These are phyloP conservation scores for Caranx ignobilis DNA, from an alignment of 2,113 vertebrate genomes.

Conservation along the genomic window DNA sequence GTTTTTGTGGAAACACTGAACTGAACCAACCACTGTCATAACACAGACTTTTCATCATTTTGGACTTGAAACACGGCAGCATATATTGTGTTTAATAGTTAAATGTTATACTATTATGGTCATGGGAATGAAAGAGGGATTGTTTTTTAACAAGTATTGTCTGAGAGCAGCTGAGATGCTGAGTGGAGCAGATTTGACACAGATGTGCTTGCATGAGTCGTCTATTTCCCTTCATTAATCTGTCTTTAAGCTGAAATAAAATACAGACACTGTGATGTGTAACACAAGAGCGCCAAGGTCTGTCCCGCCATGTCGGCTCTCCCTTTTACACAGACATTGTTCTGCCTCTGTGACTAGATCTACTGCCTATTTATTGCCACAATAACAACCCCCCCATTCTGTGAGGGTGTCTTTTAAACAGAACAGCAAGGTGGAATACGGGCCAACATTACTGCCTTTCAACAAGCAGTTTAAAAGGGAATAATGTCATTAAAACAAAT, in stretches of 20 bases:
- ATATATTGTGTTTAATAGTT: slow-evolving; percentile 30
- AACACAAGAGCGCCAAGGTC: too few species aligned
- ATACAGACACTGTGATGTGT: background rate
- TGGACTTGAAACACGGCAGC: slow-evolving; percentile 25
- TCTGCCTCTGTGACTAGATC: too few species aligned
- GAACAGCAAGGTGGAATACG: too few species aligned
- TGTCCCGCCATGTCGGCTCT: too few species aligned
- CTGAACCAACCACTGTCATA: slow-evolving; percentile 33
- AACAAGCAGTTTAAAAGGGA: too few species aligned
- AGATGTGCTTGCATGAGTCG: slow-evolving; percentile 3
- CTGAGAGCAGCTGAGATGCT: slow-evolving; percentile 2
- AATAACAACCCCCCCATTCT: too few species aligned
- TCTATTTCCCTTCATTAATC: slow-evolving; percentile 12
- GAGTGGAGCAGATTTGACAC: background rate
- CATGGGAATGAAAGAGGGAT: slow-evolving; percentile 16
- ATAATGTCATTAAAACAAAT: background rate
- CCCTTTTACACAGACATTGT: too few species aligned
- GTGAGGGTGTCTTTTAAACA: too few species aligned
- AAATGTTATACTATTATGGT: slow-evolving; percentile 41
- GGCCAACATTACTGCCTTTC: too few species aligned
- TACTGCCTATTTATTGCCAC: too few species aligned
- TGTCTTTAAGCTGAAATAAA: slow-evolving; percentile 13
- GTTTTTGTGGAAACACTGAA: slow-evolving; percentile 49
- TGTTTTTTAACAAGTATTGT: slow-evolving; percentile 30
- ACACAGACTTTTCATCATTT: slow-evolving; percentile 30